Conservation (phyloP, 2,888 invertebrate genomes). For the Mechanitis mazaeus region DNA sequence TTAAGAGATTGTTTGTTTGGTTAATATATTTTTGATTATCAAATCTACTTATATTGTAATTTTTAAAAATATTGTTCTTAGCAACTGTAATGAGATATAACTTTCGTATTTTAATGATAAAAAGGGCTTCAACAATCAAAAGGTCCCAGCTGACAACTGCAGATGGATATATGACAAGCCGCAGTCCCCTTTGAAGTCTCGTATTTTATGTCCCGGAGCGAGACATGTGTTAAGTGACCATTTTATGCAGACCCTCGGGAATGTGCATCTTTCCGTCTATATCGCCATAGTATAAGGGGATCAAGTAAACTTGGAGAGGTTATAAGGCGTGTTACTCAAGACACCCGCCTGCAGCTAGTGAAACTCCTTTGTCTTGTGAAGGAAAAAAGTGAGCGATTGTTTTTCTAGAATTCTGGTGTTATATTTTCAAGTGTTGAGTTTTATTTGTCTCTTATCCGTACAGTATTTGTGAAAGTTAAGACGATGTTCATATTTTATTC, state of each 20-base stretch:
- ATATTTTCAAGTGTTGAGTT: conserved; percentile 28
- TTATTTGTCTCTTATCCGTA: conserved; percentile 19
- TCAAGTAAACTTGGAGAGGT: conserved; percentile 42
- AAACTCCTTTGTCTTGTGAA: conserved; percentile 53
- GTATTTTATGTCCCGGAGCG: conserved; percentile 54
- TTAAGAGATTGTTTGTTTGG: no score
- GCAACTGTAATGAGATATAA: conserved; percentile 2
- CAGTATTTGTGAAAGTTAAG: conserved; percentile 13
- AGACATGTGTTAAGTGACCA: conserved; percentile 56
- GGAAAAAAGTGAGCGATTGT: conserved; percentile 65
- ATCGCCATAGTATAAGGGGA: conserved; percentile 27
- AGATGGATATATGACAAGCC: conserved; percentile 52
- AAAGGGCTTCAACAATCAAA: conserved; percentile 45
- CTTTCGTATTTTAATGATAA: conserved; percentile 14
- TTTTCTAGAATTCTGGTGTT: conserved; percentile 49
- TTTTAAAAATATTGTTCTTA: neutral
- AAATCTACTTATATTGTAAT: neutral
- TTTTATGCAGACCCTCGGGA: conserved; percentile 35
- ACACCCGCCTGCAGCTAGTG: conserved; percentile 52
- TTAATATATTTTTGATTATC: no score
- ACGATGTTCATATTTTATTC: conserved; percentile 18
- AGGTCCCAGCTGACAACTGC: conserved; percentile 49
- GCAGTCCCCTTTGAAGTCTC: conserved; percentile 45
- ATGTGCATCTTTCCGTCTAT: conserved; percentile 12
- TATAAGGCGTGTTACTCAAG: conserved; percentile 49